Conservation (phyloP, 2,797 vertebrate genomes). For the Columba guinea region DNA sequence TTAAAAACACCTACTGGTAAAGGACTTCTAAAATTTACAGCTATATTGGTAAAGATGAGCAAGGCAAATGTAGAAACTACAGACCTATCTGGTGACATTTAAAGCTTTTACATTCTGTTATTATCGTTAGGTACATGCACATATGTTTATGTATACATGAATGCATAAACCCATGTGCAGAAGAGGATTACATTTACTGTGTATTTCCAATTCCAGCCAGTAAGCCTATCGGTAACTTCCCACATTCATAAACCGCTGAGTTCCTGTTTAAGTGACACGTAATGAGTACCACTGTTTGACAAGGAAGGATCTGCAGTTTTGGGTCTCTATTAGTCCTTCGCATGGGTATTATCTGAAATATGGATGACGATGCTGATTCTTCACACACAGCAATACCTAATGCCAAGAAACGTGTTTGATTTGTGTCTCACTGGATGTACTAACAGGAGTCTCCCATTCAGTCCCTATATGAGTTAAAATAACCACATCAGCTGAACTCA, state of each 20-base stretch:
- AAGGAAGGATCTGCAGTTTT: neutral
- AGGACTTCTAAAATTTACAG: neutral
- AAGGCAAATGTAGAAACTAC: neutral
- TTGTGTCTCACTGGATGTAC: neutral
- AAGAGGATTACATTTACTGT: neutral
- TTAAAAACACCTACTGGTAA: neutral
- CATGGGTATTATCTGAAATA: neutral
- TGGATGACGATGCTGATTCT: neutral
- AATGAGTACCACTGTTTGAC: constrained; percentile 42
- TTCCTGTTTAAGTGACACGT: neutral
- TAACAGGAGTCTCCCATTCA: neutral
- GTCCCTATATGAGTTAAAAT: neutral
- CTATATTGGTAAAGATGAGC: neutral
- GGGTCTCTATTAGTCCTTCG: neutral
- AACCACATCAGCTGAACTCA: neutral
- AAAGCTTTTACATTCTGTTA: neutral
- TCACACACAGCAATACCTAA: neutral
- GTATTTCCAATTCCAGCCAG: neutral
- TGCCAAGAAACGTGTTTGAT: neutral
- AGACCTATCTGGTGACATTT: neutral
- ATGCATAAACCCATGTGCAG: neutral
- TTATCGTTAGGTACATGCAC: neutral
- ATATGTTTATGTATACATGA: neutral
- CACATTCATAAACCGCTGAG: neutral
- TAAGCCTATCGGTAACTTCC: neutral